These are phyloP conservation scores for Eristalinus sepulchralis DNA, from an alignment of 2,888 invertebrate genomes.

Conservation along the genomic window DNA sequence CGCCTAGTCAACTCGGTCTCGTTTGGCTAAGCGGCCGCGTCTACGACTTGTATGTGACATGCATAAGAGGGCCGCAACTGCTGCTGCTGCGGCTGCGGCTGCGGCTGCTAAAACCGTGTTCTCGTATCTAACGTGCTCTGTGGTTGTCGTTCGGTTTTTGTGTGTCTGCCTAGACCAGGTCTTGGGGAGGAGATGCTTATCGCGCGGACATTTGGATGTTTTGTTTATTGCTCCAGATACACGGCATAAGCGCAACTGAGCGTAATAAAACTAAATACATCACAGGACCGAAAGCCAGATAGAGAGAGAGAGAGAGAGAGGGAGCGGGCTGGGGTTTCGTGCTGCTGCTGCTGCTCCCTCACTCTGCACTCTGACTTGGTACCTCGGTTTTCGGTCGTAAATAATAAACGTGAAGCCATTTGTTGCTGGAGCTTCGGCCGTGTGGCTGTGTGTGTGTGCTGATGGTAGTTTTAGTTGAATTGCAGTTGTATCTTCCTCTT, in stretches of 20 bases:
- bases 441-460: not conserved
- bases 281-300: constrained; percentile 40
- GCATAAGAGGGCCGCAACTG: constrained; percentile 40
- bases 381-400: constrained; percentile 60
- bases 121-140: constrained; percentile 36
- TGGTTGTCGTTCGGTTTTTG: not conserved
- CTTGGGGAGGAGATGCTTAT: constrained; percentile 55
- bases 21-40: not conserved
- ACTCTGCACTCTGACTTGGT: not conserved
- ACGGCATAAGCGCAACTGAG: constrained; percentile 66
- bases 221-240: constrained; percentile 71
- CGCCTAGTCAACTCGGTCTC: constrained; percentile 54
- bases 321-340: not conserved
- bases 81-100: constrained; percentile 5
- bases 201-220: constrained; percentile 67
- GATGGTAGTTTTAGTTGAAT: constrained; percentile 17
- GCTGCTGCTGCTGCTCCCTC: not conserved
- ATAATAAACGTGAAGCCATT: constrained; percentile 70
- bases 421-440: constrained; percentile 32
- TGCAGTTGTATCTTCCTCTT: constrained; percentile 49
- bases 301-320: no score
- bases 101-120: constrained; percentile 27
- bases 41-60: constrained; percentile 58
- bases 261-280: constrained; percentile 70
- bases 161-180: constrained; percentile 41